Evolutionary conservation across 2,888 invertebrate genomes (phyloP).

Genomic region (Leptopterna dolabrata): DNA sequence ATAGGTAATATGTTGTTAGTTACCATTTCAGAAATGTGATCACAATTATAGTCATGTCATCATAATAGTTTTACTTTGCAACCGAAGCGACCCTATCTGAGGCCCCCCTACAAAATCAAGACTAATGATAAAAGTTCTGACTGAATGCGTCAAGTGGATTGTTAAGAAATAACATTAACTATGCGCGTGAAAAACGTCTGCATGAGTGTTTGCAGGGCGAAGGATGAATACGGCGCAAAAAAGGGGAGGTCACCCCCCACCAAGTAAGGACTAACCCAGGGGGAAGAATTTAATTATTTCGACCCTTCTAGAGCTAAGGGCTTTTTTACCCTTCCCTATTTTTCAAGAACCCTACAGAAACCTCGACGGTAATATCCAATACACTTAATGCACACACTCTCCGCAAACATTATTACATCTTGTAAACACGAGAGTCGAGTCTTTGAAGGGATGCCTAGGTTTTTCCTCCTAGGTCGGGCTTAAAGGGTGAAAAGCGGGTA

Average conservation of each 20-base stretch:
- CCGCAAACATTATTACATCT: constrained; percentile 42
- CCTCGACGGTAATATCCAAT: constrained; percentile 34
- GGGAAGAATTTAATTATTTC: constrained; percentile 51
- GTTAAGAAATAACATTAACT: neutral
- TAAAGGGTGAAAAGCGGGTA: neutral
- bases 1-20: too few relatives aligned
- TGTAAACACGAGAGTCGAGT: constrained; percentile 19
- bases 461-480: neutral
- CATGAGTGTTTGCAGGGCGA: neutral
- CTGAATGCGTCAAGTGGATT: too few relatives aligned
- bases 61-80: too few relatives aligned
- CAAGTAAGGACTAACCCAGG: constrained; percentile 22
- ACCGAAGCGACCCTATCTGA: too few relatives aligned
- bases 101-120: too few relatives aligned
- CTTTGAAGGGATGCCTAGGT: neutral
- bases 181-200: neutral
- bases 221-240: neutral
- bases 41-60: too few relatives aligned
- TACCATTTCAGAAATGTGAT: too few relatives aligned
- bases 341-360: constrained; percentile 30
- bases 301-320: constrained; percentile 29
- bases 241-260: neutral
- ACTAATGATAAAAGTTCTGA: too few relatives aligned
- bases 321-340: constrained; percentile 1
- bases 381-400: constrained; percentile 49